phyloP scores from a whole-genome alignment of 2,888 invertebrate species.

The Pegoplata infirma region DNA sequence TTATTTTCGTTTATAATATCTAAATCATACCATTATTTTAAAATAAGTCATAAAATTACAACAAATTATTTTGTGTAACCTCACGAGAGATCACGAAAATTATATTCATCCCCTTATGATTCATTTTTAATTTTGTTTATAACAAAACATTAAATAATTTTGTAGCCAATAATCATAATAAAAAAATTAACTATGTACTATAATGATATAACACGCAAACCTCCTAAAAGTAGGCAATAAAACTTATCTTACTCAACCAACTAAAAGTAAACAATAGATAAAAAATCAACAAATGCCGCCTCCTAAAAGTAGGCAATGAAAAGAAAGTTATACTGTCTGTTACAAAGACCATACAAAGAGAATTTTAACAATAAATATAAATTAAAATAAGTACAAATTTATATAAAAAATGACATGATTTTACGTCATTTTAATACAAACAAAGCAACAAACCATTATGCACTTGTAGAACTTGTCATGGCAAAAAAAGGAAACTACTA shows the following conservation, averaged over 20 bases:
- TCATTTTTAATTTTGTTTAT: not conserved
- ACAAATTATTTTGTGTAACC: slow-evolving; percentile 31
- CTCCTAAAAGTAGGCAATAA: slow-evolving; percentile 15
- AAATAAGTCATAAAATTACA: not conserved
- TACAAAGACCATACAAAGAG: not conserved
- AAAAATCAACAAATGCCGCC: not conserved
- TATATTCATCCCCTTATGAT: not conserved
- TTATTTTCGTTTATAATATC: too few species aligned
- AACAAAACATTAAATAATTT: slow-evolving; percentile 35
- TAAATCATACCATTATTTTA: too few species aligned
- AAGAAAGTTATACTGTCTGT: not conserved
- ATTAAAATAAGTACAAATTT: too few species aligned
- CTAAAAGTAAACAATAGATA: not conserved
- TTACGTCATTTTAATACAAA: not conserved
- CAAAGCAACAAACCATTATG: not conserved
- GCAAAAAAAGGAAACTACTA: slow-evolving; percentile 12
- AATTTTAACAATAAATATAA: not conserved
- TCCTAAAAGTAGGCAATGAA: slow-evolving; percentile 12
- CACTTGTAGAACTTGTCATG: slow-evolving; percentile 17
- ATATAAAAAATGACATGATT: too few species aligned
- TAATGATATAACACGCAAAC: slow-evolving; percentile 39
- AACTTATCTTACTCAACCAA: not conserved
- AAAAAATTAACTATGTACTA: slow-evolving; percentile 20
- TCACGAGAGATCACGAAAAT: slow-evolving; percentile 37
- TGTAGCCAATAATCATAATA: slow-evolving; percentile 36